phyloP scores from a whole-genome alignment of 1,140 invertebrate species.

The Phymorhynchus buccinoides region DNA sequence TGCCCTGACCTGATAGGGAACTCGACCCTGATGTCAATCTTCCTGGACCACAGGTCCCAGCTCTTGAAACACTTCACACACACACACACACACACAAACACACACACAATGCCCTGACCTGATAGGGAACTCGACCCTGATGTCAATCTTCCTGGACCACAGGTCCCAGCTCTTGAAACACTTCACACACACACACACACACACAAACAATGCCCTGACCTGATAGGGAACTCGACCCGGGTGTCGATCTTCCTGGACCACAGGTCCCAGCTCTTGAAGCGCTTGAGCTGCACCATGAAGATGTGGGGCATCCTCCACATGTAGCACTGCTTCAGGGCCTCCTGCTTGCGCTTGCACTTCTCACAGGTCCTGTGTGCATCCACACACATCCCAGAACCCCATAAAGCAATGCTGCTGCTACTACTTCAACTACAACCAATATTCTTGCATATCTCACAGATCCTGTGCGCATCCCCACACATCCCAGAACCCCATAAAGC shows the following conservation, averaged over 20 bases:
- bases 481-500: neutral
- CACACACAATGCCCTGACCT: conserved; percentile 60
- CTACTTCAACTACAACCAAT: neutral
- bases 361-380: conserved; percentile 70
- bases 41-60: conserved; percentile 73
- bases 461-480: conserved; percentile 57
- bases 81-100: neutral
- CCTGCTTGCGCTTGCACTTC: conserved; percentile 69
- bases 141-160: conserved; percentile 76
- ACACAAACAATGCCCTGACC: conserved; percentile 53
- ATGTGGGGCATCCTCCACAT: conserved; percentile 71
- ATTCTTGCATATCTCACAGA: conserved; percentile 59
- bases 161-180: conserved; percentile 71
- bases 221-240: conserved; percentile 76
- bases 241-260: conserved; percentile 77
- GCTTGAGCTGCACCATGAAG: conserved; percentile 72
- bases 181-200: conserved; percentile 52
- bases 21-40: conserved; percentile 76
- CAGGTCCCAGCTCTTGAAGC: conserved; percentile 71
- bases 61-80: conserved; percentile 57
- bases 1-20: conserved; percentile 74
- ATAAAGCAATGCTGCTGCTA: neutral
- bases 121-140: conserved; percentile 76
- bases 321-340: conserved; percentile 72
- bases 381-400: neutral